A percentile compares a stretch with the other conserved stretches of the same genome.
Conservation (phyloP, 2,888 invertebrate species). For the Erebia aethiops region DNA sequence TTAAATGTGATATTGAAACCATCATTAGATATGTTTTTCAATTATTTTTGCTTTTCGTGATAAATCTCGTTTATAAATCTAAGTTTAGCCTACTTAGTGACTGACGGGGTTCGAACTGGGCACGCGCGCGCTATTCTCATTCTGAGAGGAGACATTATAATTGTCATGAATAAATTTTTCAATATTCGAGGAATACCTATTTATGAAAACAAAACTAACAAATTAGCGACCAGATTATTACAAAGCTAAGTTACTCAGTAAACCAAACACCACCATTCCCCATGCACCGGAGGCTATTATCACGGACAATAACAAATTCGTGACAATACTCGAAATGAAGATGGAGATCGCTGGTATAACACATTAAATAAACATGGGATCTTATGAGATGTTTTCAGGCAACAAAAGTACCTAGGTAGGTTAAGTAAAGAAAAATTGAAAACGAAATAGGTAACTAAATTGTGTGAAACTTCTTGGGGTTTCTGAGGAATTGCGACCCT, state of each 20-base stretch:
- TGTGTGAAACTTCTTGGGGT: no score
- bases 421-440: no score
- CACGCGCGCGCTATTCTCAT: no score
- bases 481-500: no score
- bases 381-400: neutral
- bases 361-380: constrained; percentile 35
- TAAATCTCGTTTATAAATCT: no score
- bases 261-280: constrained; percentile 48
- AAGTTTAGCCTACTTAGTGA: no score
- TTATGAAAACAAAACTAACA: constrained; percentile 9
- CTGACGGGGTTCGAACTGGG: no score
- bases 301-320: constrained; percentile 62
- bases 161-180: neutral
- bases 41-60: no score
- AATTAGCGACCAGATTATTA: constrained; percentile 28
- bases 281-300: constrained; percentile 54
- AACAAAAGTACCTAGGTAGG: neutral
- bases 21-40: neutral
- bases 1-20: constrained; percentile 1
- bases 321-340: constrained; percentile 57
- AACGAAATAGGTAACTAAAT: no score
- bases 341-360: constrained; percentile 36
- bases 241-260: constrained; percentile 41
- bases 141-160: neutral
- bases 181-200: neutral